phyloP scores from a whole-genome alignment of 2,113 vertebrate genomes.

The Dasypus novemcinctus region DNA sequence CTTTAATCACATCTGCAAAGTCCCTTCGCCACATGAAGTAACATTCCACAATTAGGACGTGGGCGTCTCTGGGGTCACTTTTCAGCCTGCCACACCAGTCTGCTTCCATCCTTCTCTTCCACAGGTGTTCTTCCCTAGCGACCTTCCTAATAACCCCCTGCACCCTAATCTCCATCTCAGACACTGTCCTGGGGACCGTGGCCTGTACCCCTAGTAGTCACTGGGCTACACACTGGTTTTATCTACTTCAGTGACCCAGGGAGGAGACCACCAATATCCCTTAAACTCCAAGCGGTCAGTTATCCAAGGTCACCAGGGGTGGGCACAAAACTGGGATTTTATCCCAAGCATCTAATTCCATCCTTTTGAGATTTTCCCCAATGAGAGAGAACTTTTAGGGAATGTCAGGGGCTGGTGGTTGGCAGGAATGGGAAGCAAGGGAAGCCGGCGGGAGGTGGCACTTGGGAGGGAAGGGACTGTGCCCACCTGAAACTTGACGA shows the following conservation, averaged over 20 bases:
- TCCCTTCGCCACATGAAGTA: background rate
- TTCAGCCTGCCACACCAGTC: background rate
- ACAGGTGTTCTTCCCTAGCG: background rate
- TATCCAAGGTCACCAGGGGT: background rate
- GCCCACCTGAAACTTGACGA: background rate
- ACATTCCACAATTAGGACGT: background rate
- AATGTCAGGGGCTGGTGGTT: background rate
- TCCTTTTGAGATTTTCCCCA: background rate
- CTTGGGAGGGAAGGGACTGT: background rate
- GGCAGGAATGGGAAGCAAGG: background rate
- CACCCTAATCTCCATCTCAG: background rate
- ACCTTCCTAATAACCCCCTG: background rate
- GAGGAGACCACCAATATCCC: background rate
- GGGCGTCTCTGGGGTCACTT: no score
- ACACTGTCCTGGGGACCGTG: background rate
- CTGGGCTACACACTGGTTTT: background rate
- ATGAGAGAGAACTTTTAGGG: background rate
- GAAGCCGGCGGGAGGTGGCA: background rate
- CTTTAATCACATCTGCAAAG: background rate
- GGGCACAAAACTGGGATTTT: background rate
- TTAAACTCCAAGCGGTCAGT: background rate
- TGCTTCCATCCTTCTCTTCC: background rate
- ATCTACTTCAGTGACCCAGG: background rate
- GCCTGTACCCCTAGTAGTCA: rapidly evolving
- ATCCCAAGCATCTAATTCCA: background rate